A percentile compares a stretch with the other conserved stretches of the same genome.
These are phyloP conservation scores for Apis dorsata DNA, from an alignment of 1,140 invertebrate species.

Conservation along the genomic window DNA sequence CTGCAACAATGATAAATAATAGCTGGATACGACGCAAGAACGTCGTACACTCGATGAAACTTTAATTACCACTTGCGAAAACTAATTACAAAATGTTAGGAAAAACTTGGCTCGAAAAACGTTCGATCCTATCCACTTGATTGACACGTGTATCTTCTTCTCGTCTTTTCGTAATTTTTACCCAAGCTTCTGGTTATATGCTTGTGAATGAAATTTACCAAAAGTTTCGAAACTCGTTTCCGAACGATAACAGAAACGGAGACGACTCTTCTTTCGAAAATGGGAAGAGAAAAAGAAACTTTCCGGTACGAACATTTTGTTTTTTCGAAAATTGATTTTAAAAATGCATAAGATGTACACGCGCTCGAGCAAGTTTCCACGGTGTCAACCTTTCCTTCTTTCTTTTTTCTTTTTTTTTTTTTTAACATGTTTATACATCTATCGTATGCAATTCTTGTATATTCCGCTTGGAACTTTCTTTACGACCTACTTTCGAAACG, in stretches of 20 bases:
- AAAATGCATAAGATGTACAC: background rate
- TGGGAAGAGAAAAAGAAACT: background rate
- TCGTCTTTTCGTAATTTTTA: background rate
- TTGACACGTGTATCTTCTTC: background rate
- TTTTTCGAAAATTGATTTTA: slow-evolving; percentile 35
- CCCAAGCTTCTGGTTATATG: background rate
- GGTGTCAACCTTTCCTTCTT: background rate
- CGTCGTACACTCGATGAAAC: background rate
- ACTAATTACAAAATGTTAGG: background rate
- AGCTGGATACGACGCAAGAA: slow-evolving; percentile 4
- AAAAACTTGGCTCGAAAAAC: slow-evolving; percentile 5
- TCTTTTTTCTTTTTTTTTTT: too few species aligned
- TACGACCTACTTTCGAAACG: background rate
- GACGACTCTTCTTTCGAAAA: background rate
- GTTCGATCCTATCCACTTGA: background rate
- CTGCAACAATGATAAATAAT: slow-evolving; percentile 14
- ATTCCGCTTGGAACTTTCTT: background rate
- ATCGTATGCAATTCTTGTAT: too few species aligned
- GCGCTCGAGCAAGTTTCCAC: background rate
- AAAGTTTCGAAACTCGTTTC: slow-evolving; percentile 22
- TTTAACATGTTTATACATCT: background rate
- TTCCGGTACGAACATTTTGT: background rate
- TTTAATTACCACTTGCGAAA: slow-evolving; percentile 23
- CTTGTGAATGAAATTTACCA: slow-evolving; percentile 16
- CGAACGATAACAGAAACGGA: slow-evolving; percentile 31